Percentiles rank a stretch among this genome's conserved stretches.
phyloP scores from a whole-genome alignment of 2,113 vertebrate species.

The Oplegnathus fasciatus region DNA sequence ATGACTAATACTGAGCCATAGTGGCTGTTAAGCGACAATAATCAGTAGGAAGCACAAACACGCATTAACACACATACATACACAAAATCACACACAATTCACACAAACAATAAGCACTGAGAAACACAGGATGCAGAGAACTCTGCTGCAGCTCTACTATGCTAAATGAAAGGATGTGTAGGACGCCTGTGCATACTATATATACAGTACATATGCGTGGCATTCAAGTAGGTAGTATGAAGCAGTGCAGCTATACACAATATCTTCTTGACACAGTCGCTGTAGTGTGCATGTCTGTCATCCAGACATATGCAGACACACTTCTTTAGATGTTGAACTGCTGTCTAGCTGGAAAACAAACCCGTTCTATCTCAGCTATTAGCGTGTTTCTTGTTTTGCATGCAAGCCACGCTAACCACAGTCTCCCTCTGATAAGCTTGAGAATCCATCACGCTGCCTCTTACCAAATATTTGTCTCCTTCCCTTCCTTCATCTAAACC shows the following conservation, averaged over 20 bases:
- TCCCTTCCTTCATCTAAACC: conserved; percentile 34
- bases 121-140: not conserved
- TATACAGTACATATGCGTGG: not conserved
- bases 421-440: conserved; percentile 52
- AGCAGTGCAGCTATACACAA: not conserved
- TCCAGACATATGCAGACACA: conserved; percentile 38
- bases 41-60: not conserved
- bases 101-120: not conserved
- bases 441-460: conserved; percentile 25
- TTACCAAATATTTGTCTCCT: conserved; percentile 48
- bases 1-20: no score
- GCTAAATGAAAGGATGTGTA: not conserved
- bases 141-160: not conserved
- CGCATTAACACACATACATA: not conserved
- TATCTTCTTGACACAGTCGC: not conserved
- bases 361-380: conserved; percentile 51
- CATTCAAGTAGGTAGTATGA: conserved; percentile 1
- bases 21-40: no score
- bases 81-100: not conserved
- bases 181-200: not conserved
- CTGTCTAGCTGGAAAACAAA: conserved; percentile 57
- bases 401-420: conserved; percentile 43
- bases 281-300: conserved; percentile 25
- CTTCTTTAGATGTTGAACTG: conserved; percentile 41
- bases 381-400: not conserved